phyloP scores from a whole-genome alignment of 2,888 invertebrate species.

The Argyresthia albistria region DNA sequence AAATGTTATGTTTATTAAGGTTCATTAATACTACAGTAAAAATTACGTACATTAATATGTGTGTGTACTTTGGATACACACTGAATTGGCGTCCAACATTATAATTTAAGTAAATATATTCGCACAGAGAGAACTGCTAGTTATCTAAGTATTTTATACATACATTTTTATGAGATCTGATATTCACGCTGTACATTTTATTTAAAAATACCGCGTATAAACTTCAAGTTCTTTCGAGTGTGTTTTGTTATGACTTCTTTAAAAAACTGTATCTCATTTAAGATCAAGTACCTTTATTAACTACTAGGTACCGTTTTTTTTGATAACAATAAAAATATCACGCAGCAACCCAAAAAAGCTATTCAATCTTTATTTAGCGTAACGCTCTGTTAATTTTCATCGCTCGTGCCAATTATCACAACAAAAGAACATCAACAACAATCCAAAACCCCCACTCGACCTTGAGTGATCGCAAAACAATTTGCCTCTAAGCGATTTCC shows the following conservation, averaged over 20 bases:
- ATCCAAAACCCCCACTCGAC: not conserved
- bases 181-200: not conserved
- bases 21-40: not conserved
- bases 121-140: not conserved
- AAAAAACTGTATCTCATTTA: too few species aligned
- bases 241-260: too few species aligned
- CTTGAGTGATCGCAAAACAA: slow-evolving; percentile 4
- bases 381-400: too few species aligned
- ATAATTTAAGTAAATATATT: not conserved
- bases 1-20: too few species aligned
- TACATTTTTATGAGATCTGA: not conserved
- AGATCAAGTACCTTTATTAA: too few species aligned
- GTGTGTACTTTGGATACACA: not conserved
- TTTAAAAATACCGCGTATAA: not conserved
- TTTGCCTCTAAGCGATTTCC: slow-evolving; percentile 2
- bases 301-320: too few species aligned
- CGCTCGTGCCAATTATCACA: too few species aligned
- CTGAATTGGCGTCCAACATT: not conserved
- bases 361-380: too few species aligned
- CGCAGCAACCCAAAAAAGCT: too few species aligned
- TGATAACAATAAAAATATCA: too few species aligned
- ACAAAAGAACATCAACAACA: not conserved
- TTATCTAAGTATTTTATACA: not conserved
- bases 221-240: not conserved
- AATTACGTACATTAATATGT: not conserved